Evolutionary conservation across 2,888 invertebrate genomes (phyloP).

Genomic region (Diplolepis rosae): DNA sequence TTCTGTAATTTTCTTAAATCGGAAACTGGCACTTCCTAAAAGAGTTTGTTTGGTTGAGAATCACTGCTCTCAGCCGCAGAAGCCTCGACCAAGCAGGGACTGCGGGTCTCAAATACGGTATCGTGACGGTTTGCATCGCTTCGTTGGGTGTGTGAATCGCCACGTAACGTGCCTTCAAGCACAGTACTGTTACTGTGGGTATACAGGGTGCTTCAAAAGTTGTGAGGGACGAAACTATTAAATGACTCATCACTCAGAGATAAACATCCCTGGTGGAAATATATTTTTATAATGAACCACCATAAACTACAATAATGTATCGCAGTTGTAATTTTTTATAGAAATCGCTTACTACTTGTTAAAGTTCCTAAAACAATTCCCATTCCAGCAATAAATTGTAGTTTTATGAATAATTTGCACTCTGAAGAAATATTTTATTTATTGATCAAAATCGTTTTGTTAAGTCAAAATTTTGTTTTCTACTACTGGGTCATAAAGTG

Average conservation of each 20-base stretch:
- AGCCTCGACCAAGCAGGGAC: slow-evolving; percentile 31
- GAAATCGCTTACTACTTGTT: too few species aligned
- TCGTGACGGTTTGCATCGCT: slow-evolving; percentile 36
- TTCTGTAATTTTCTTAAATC: too few species aligned
- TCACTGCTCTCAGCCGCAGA: slow-evolving; percentile 19
- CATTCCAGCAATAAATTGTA: too few species aligned
- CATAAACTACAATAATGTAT: too few species aligned
- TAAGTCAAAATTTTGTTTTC: too few species aligned
- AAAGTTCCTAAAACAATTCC: too few species aligned
- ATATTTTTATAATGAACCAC: too few species aligned
- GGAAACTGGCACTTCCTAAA: neutral
- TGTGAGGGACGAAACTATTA: slow-evolving; percentile 9
- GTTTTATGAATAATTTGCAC: too few species aligned
- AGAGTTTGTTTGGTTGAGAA: slow-evolving; percentile 30
- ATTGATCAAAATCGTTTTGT: too few species aligned
- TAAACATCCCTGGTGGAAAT: neutral
- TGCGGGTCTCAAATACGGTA: slow-evolving; percentile 36
- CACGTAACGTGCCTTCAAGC: slow-evolving; percentile 39
- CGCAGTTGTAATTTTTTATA: too few species aligned
- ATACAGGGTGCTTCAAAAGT: slow-evolving; percentile 28
- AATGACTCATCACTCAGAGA: slow-evolving; percentile 1
- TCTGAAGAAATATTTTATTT: too few species aligned
- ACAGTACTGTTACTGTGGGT: slow-evolving; percentile 39
- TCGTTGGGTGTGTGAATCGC: slow-evolving; percentile 41
- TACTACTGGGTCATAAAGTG: too few species aligned